Conservation (phyloP, 2,888 invertebrate genomes). For the Stratiomys singularior region DNA sequence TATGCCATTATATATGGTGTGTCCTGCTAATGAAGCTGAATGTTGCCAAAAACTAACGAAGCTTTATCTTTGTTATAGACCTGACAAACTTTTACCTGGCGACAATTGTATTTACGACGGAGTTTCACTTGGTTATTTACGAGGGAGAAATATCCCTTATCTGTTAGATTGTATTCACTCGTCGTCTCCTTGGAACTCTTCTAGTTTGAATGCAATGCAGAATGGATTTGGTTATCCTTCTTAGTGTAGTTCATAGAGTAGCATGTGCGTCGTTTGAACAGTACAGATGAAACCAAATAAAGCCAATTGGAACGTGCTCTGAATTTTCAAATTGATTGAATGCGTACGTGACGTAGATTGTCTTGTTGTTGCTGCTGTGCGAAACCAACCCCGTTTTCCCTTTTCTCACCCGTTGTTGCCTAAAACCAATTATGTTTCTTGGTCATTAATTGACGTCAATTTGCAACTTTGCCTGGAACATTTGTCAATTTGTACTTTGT, state of each 20-base stretch:
- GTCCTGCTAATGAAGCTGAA: constrained; percentile 48
- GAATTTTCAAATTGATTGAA: constrained; percentile 47
- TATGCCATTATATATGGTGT: not conserved
- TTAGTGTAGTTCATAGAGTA: constrained; percentile 20
- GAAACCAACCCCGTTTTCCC: not conserved
- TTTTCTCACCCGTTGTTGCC: not conserved
- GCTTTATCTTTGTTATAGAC: constrained; percentile 32
- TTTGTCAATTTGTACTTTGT: constrained; percentile 44
- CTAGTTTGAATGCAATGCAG: not conserved
- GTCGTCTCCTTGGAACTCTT: not conserved
- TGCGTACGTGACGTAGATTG: constrained; percentile 49
- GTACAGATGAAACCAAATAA: constrained; percentile 51
- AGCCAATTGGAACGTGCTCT: constrained; percentile 51
- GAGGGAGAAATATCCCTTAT: constrained; percentile 7
- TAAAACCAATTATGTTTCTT: constrained; percentile 45
- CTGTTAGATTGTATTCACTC: constrained; percentile 7
- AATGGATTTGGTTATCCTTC: constrained; percentile 29
- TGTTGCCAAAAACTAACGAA: constrained; percentile 49
- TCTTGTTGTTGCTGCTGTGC: not conserved
- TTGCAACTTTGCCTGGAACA: constrained; percentile 44
- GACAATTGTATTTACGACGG: constrained; percentile 10
- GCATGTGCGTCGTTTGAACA: constrained; percentile 47
- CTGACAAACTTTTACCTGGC: constrained; percentile 49
- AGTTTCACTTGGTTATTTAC: constrained; percentile 22
- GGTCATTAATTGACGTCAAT: constrained; percentile 47